Evolutionary conservation across 2,888 invertebrate species (phyloP).

Genomic region (Drosophila bunnanda): DNA sequence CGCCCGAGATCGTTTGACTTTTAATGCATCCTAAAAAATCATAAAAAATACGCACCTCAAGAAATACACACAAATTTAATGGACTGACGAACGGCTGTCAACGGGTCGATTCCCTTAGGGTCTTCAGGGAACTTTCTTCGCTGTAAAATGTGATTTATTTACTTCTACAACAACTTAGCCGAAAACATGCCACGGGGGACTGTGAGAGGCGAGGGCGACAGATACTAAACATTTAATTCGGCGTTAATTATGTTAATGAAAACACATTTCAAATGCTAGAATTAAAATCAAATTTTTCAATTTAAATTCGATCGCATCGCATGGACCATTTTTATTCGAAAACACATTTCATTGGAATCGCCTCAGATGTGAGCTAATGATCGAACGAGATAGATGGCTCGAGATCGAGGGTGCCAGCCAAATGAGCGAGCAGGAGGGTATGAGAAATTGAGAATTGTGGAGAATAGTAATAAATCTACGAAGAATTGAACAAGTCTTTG

Average conservation of each 20-base stretch:
- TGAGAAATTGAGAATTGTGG: slow-evolving; percentile 68
- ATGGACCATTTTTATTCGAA: slow-evolving; percentile 82
- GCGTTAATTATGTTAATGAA: slow-evolving; percentile 83
- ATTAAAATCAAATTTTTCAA: slow-evolving; percentile 82
- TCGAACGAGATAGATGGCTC: slow-evolving; percentile 22
- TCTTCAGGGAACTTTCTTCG: slow-evolving; percentile 49
- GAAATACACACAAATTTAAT: slow-evolving; percentile 51
- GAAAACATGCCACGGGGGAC: slow-evolving; percentile 12
- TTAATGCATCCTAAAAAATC: slow-evolving; percentile 57
- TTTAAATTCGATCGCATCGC: slow-evolving; percentile 82
- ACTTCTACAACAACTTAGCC: slow-evolving; percentile 58
- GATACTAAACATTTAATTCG: slow-evolving; percentile 66
- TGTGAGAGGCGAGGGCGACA: slow-evolving; percentile 31
- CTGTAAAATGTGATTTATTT: slow-evolving; percentile 70
- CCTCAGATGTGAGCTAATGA: slow-evolving; percentile 16
- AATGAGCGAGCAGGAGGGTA: slow-evolving; percentile 27
- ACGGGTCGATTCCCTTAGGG: not conserved
- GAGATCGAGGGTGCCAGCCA: not conserved
- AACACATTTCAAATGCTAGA: slow-evolving; percentile 82
- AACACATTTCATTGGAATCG: slow-evolving; percentile 81
- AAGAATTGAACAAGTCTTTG: slow-evolving; percentile 17
- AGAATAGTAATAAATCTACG: slow-evolving; percentile 47
- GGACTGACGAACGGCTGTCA: slow-evolving; percentile 76
- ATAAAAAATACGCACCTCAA: slow-evolving; percentile 20
- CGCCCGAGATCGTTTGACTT: slow-evolving; percentile 48